phyloP scores from a whole-genome alignment of 2,888 invertebrate species.

The Andrena bucephala region DNA sequence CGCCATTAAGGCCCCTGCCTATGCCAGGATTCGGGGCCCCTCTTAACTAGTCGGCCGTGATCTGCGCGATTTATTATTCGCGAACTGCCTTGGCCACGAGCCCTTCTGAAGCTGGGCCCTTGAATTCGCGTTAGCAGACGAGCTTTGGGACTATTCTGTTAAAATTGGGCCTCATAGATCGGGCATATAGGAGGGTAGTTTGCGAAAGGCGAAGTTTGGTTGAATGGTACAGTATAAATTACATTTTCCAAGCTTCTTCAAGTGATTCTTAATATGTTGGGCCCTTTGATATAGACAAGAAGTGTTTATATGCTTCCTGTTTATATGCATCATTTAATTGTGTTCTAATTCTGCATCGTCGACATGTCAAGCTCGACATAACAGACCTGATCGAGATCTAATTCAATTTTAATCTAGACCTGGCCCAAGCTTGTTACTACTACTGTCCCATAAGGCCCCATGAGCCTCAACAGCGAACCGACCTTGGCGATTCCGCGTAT shows the following conservation, averaged over 20 bases:
- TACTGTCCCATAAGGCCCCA: background rate
- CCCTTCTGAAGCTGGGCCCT: background rate
- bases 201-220: no score
- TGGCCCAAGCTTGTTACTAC: background rate
- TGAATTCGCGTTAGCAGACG: background rate
- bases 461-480: background rate
- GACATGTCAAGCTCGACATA: background rate
- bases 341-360: background rate
- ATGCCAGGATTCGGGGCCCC: background rate
- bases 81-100: background rate
- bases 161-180: no score
- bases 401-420: background rate
- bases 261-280: no score
- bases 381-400: background rate
- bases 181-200: no score
- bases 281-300: no score
- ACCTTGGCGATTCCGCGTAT: conserved; percentile 21
- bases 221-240: no score
- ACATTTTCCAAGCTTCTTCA: no score
- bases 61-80: conserved; percentile 47
- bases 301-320: no score
- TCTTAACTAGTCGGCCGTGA: conserved; percentile 49
- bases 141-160: no score
- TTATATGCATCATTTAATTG: background rate
- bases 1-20: conserved; percentile 49